Base-by-base conservation (phyloP, 2,113 vertebrate species). In the Loxodonta africana region DNA sequence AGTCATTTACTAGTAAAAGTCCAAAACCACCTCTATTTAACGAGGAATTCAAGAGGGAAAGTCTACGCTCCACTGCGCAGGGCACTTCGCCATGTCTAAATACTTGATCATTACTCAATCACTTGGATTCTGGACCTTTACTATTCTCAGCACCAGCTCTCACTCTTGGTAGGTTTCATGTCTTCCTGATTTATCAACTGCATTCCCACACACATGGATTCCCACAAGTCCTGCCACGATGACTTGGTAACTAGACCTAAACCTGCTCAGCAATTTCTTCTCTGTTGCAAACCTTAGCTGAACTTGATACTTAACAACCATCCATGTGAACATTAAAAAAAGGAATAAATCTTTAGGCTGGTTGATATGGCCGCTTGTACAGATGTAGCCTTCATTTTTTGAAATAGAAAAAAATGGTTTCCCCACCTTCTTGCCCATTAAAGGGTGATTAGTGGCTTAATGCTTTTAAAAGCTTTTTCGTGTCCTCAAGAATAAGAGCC, bases 381-480 rank as follows among this genome's bases (percentile, higher is more conserved):
- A 94, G 77, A 74, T 14, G 3, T 37, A 41, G 18, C 3, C 44
- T 74, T 83, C 41, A 37, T 63, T 90, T 71, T 93, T 62, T 30
- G 3, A 86, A 96, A 82, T 41, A 30, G 10, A 91, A 9, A 53
- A 53, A 76, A 76, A 88, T 8, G n/a, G 11, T 63, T 91, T 71
- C 21, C 33, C n/a, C 14, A 73, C 3, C 74, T 85, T 87, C 25
- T 87, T 83, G 8, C 41, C 41, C 85, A 69, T 20, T 74, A 63
- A 80, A 65, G 5, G 74, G 10, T 76, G 17, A 88, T 90, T 53
- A 46, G 28, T 37, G 21, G 14, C 23, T 63, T 80, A 51, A 17
- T 57, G 20, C 8, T 94, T 73, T 91, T 37, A 88, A 83, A 94
- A 88, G 1, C 57, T 91, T 93, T 83, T 80, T 46, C 20, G 20